Evolutionary conservation across 2,888 invertebrate genomes (phyloP).

Genomic region (Temnothorax rugatulus): DNA sequence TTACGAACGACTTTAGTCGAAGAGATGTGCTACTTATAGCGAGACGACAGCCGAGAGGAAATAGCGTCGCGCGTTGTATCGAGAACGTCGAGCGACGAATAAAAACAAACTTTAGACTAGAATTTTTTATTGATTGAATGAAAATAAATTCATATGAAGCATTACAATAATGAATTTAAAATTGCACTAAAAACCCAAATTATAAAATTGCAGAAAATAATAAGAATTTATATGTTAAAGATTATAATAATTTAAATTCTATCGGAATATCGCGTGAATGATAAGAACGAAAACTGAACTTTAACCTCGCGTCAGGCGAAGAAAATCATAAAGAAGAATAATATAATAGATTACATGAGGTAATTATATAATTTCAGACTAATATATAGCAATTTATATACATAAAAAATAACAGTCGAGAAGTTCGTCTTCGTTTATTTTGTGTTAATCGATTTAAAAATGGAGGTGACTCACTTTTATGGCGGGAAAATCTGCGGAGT

Average conservation of each 20-base stretch:
- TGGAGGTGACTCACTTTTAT: slow-evolving; percentile 81
- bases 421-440: background rate
- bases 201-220: background rate
- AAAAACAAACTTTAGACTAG: background rate
- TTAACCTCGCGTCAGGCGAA: background rate
- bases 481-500: slow-evolving; percentile 80
- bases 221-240: background rate
- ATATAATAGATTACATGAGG: background rate
- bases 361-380: background rate
- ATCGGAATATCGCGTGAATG: background rate
- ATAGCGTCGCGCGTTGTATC: slow-evolving; percentile 24
- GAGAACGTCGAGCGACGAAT: background rate
- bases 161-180: background rate
- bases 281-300: background rate
- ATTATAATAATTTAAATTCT: background rate
- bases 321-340: background rate
- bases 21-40: slow-evolving; percentile 65
- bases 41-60: slow-evolving; percentile 24
- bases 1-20: slow-evolving; percentile 64
- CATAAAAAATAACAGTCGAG: background rate
- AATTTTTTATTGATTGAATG: background rate
- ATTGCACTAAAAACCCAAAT: background rate
- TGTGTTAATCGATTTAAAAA: background rate
- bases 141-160: slow-evolving; percentile 5
- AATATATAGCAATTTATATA: background rate